Base-by-base conservation (phyloP, 2,888 invertebrate species). In the Pogonocherus hispidulus region DNA sequence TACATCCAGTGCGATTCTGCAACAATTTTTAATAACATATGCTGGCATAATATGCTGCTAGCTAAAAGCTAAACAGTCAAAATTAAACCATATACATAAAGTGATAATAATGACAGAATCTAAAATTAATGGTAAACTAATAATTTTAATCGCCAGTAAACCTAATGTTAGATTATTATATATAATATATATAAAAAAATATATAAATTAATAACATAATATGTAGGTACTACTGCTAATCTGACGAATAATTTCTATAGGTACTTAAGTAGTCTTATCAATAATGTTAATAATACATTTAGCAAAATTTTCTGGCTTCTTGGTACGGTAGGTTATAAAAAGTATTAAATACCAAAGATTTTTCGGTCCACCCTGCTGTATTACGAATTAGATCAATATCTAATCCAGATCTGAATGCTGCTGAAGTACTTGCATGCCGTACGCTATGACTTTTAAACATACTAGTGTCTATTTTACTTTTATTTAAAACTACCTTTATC, bases 281-380 rank as follows among this genome's bases (percentile, higher is more conserved):
- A n/a, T 41, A 1, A n/a, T n/a, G 4, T 41, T 41, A 1, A 41
- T 14, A 5, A 41, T 37, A 16, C 41, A 14, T 4, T 5, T 41
- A n/a, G 41, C 41, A 41, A 41, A 41, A 3, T 41, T 5, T 14
- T 14, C n/a, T 4, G 4, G 9, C 41, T 2, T 2, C 14, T 1
- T 1, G 1, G 9, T 59, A 8, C 9, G 72, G 72, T 57, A 27
- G n/a, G 41, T 71, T 72, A 23, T 72, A 71, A 37, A 72, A 71
- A 18, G 18, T 70, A 37, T 52, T 60, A 44, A 72, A 71, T 11
- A 57, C 47, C 4, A 66, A 20, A 35, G 66, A 66, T n/a, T 16
- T 16, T 3, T 46, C 9, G 2, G 54, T 67, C 71, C 73, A 72
- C 1, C 71, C 73, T 11, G 71, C 73, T 27, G 73, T 62, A 47